Conservation (phyloP, 2,888 invertebrate species). For the Tiphia femorata region DNA sequence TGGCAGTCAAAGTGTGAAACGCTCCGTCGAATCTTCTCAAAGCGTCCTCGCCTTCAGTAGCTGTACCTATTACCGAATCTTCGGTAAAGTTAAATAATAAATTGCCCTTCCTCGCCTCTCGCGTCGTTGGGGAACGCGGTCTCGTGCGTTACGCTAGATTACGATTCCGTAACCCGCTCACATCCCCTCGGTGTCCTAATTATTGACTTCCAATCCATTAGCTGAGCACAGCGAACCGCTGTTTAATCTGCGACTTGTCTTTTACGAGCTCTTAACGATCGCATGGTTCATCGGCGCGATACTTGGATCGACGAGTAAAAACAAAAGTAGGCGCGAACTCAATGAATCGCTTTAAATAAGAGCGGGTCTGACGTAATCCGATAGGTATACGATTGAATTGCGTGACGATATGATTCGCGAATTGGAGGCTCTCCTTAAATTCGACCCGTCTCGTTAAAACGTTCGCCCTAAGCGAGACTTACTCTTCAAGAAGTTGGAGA, state of each 20-base stretch:
- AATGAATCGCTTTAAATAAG: conserved; percentile 16
- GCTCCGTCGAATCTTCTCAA: too few species aligned
- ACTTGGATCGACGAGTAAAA: conserved; percentile 32
- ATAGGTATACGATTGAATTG: conserved; percentile 14
- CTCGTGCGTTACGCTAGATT: not conserved
- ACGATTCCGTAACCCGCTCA: conserved; percentile 28
- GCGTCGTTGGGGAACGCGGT: too few species aligned
- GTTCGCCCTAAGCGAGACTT: too few species aligned
- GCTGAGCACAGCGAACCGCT: conserved; percentile 54
- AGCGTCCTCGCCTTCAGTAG: too few species aligned
- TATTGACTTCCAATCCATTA: conserved; percentile 56
- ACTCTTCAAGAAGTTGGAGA: too few species aligned
- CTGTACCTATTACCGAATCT: too few species aligned
- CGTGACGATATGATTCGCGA: not conserved
- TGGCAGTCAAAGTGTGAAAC: too few species aligned
- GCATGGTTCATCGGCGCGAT: conserved; percentile 38
- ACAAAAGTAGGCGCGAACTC: conserved; percentile 9
- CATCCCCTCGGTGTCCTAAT: conserved; percentile 55
- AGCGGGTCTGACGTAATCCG: conserved; percentile 14
- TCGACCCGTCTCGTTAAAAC: too few species aligned
- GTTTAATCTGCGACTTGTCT: conserved; percentile 44
- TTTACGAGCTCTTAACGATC: conserved; percentile 32
- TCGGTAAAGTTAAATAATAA: too few species aligned
- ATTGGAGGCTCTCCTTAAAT: not conserved
- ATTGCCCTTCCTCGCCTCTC: too few species aligned